Evolutionary conservation across 2,113 vertebrate genomes (phyloP).

Genomic region (Procavia capensis): DNA sequence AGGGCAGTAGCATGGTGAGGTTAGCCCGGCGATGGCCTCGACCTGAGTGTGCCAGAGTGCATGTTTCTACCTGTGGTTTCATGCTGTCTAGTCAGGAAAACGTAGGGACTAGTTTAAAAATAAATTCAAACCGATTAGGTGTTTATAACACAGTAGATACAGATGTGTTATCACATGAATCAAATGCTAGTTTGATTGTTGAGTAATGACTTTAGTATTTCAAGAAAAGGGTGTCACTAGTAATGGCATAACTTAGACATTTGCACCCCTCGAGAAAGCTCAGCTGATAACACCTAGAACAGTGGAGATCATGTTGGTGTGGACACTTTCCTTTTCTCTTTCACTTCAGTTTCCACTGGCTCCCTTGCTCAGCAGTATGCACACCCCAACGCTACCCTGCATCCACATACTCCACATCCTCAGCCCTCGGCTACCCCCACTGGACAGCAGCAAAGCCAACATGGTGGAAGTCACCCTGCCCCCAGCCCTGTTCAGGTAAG

Average conservation of each 20-base stretch:
- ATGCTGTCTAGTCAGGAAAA: slow-evolving; percentile 21
- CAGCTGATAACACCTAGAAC: not conserved
- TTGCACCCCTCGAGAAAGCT: not conserved
- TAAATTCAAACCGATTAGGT: not conserved
- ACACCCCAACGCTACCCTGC: slow-evolving; percentile 94
- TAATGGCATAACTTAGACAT: not conserved
- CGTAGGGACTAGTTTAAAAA: not conserved
- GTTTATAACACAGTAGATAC: not conserved
- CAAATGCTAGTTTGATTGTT: slow-evolving; percentile 47
- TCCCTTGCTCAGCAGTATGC: slow-evolving; percentile 98
- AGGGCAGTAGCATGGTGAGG: slow-evolving; percentile 88
- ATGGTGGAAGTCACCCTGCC: slow-evolving; percentile 96
- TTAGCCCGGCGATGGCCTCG: slow-evolving; percentile 84
- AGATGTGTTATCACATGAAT: not conserved
- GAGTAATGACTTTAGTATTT: not conserved
- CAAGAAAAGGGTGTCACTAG: not conserved
- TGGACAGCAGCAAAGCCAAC: slow-evolving; percentile 95
- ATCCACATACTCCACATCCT: slow-evolving; percentile 95
- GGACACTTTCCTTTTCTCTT: slow-evolving; percentile 77
- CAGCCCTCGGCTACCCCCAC: slow-evolving; percentile 98
- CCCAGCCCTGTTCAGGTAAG: slow-evolving; percentile 96
- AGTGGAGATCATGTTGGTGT: not conserved
- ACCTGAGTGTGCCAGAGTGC: not conserved
- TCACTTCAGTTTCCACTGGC: slow-evolving; percentile 93
- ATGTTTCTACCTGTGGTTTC: not conserved